These are phyloP conservation scores for Molorchus minor DNA, from an alignment of 2,888 invertebrate genomes.

Conservation along the genomic window DNA sequence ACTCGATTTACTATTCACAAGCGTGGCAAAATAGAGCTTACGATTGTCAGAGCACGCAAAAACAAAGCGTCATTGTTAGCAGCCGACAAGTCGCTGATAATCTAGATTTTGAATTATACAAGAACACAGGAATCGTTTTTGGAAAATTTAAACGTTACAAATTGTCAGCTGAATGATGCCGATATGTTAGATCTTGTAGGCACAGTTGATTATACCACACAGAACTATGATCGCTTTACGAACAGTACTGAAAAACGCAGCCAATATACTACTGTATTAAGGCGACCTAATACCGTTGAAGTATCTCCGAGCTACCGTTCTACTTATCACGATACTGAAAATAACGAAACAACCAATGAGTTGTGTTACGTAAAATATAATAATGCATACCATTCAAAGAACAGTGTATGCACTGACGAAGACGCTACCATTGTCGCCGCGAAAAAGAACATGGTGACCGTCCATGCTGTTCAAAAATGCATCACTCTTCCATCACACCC, in stretches of 20 bases:
- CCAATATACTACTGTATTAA: neutral
- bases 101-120: slow-evolving; percentile 26
- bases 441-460: slow-evolving; percentile 5
- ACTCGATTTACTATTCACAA: slow-evolving; percentile 45
- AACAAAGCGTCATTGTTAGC: slow-evolving; percentile 45
- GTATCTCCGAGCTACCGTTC: neutral
- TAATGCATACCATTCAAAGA: neutral
- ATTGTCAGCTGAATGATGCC: slow-evolving; percentile 8
- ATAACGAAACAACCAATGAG: neutral
- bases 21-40: slow-evolving; percentile 11
- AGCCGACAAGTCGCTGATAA: slow-evolving; percentile 36
- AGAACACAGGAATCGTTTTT: slow-evolving; percentile 13
- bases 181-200: slow-evolving; percentile 14
- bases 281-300: neutral
- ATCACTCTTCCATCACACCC: neutral
- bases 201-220: slow-evolving; percentile 27
- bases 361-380: slow-evolving; percentile 7
- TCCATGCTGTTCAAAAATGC: slow-evolving; percentile 6
- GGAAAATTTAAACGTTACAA: slow-evolving; percentile 10
- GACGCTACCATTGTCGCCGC: neutral
- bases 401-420: neutral
- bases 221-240: slow-evolving; percentile 29
- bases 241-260: neutral
- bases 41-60: slow-evolving; percentile 27
- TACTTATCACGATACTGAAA: neutral